Conservation (phyloP, 2,888 invertebrate genomes). For the Apodemia duryi region DNA sequence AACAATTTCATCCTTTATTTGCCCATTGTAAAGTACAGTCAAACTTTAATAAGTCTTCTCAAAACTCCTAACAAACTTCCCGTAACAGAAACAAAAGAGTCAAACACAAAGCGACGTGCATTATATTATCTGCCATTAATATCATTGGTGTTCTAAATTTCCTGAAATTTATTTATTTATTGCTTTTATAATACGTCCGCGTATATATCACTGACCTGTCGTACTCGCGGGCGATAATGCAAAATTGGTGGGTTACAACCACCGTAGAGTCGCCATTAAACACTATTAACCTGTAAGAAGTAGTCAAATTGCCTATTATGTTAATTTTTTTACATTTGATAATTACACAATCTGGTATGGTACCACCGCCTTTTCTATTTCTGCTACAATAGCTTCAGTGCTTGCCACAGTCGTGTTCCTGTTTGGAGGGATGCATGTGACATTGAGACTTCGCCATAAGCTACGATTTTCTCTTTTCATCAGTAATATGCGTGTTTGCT, state of each 20-base stretch:
- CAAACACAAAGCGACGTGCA: slow-evolving; percentile 40
- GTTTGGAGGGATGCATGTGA: no score
- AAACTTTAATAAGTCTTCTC: no score
- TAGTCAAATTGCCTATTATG: neutral
- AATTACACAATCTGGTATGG: no score
- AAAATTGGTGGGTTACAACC: slow-evolving; percentile 57
- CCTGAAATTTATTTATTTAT: slow-evolving; percentile 75
- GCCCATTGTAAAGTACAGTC: no score
- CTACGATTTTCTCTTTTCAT: no score
- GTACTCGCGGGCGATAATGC: slow-evolving; percentile 75
- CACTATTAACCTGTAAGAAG: neutral
- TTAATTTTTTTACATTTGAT: neutral
- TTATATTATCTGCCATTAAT: slow-evolving; percentile 66
- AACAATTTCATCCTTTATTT: no score
- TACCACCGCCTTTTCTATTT: no score
- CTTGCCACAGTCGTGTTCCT: no score
- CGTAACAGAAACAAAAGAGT: slow-evolving; percentile 25
- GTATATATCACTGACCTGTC: slow-evolving; percentile 75
- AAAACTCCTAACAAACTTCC: slow-evolving; percentile 5
- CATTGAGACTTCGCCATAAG: no score
- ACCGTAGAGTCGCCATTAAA: slow-evolving; percentile 42
- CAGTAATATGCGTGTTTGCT: no score
- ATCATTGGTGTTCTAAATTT: slow-evolving; percentile 71
- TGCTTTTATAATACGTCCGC: slow-evolving; percentile 76
- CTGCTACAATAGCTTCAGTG: no score